Base-by-base conservation (phyloP, 2,113 vertebrate genomes). In the Micronisus gabar region DNA sequence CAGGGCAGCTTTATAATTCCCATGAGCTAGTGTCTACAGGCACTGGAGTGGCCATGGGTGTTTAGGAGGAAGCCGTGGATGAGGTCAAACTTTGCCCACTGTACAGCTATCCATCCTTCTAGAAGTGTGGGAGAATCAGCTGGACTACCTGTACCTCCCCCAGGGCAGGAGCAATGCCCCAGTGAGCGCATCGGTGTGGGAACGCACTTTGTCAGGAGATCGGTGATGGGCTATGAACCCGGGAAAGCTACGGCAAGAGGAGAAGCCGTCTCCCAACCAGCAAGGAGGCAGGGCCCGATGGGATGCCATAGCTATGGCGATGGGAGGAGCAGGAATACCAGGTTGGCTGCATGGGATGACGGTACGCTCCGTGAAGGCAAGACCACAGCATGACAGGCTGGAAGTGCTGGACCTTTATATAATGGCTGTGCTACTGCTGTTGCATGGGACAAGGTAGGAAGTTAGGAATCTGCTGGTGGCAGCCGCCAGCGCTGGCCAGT, bases 171-270 rank as follows among this genome's bases (percentile, higher is more conserved):
- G 36, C 40, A 78, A 13, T 29, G n/a, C 62, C 36, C 52, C 13
- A 62, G 38, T 34, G 40, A 27, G 20, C 15, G 2, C 21, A 32
- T 21, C 0, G 0, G 10, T 11, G 22, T 10, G 19, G 47, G 5
- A 76, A 40, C 25, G 36, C n/a, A 7, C 43, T 52, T 76, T 68
- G 48, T 61, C 29, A 19, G 53, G 27, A 43, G 15, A 19, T 23
- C 0, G 2, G 20, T 15, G 32, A 29, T 36, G 78, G 65, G 6
- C n/a, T n/a, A 23, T 25, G 53, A 86, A 25, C 10, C 15, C 29
- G 58, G 48, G 11, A 78, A 76, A 78, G 53, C 34, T 32, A 18
- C 17, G 22, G 43, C 52, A 30, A 47, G 80, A 52, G 36, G 13
- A 58, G 23, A 70, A 26, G 25, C 3, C 56, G 10, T 17, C 7